Conservation (phyloP, 2,113 vertebrate genomes). For the Bostrychus sinensis region DNA sequence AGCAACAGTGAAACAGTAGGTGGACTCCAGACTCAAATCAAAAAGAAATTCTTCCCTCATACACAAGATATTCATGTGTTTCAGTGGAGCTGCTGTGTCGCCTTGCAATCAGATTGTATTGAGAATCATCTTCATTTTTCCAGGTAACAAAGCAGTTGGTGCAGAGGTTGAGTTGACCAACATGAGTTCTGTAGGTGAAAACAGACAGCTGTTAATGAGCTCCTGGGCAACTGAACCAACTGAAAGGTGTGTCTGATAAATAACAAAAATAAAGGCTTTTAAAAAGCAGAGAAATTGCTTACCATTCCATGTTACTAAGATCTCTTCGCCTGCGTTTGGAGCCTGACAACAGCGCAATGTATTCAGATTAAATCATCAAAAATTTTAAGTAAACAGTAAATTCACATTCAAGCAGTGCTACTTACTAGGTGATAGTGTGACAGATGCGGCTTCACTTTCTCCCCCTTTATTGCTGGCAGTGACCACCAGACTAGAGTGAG, state of each 20-base stretch:
- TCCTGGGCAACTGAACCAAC: too few species aligned
- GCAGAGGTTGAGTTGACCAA: neutral
- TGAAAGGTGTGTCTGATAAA: neutral
- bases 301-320: neutral
- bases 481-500: conserved; percentile 50
- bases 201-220: neutral
- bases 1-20: conserved; percentile 60
- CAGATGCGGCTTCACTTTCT: too few species aligned
- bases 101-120: conserved; percentile 51
- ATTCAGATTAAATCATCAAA: too few species aligned
- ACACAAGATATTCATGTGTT: conserved; percentile 34
- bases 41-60: conserved; percentile 37
- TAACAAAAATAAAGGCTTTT: neutral
- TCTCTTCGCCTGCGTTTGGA: neutral
- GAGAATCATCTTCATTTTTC: conserved; percentile 10
- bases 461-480: conserved; percentile 74
- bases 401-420: too few species aligned
- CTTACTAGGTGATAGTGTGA: too few species aligned
- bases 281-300: neutral
- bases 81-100: conserved; percentile 12
- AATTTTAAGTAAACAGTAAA: too few species aligned
- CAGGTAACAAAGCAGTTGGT: neutral
- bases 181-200: neutral
- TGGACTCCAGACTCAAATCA: conserved; percentile 33
- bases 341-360: too few species aligned